These are phyloP conservation scores for Porites rus DNA, from an alignment of 92 coral and sea anemone species.

Conservation along the genomic window DNA sequence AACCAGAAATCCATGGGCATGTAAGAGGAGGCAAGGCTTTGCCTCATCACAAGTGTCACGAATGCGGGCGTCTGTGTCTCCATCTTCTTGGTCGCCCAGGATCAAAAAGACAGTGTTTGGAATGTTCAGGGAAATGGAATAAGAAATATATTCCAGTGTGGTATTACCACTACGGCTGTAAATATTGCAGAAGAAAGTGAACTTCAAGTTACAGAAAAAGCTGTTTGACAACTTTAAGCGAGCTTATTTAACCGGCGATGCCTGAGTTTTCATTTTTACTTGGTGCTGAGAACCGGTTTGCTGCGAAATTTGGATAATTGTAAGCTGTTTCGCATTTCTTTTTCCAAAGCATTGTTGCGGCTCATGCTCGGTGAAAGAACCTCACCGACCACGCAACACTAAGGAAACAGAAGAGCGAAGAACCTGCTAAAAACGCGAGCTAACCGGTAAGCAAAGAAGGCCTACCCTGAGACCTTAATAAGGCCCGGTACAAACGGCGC, in stretches of 20 bases:
- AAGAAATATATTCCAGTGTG: slow-evolving; percentile 49
- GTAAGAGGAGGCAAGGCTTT: slow-evolving; percentile 57
- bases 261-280: too few species aligned
- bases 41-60: slow-evolving; percentile 56
- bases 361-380: too few species aligned
- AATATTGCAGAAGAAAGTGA: slow-evolving; percentile 32
- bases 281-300: too few species aligned
- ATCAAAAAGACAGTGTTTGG: slow-evolving; percentile 46
- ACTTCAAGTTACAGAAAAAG: slow-evolving; percentile 20
- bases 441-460: too few species aligned
- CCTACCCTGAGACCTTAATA: too few species aligned
- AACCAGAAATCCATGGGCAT: slow-evolving; percentile 47
- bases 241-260: too few species aligned
- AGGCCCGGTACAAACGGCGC: too few species aligned
- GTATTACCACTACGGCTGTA: slow-evolving; percentile 62
- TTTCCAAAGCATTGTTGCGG: neutral
- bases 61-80: slow-evolving; percentile 50
- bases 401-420: too few species aligned
- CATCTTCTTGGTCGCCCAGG: slow-evolving; percentile 65
- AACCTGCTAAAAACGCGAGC: too few species aligned
- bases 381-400: too few species aligned
- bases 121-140: slow-evolving; percentile 52
- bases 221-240: neutral
- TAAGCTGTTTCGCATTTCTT: neutral
- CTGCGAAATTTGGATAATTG: slow-evolving; percentile 8